Base-by-base conservation (phyloP, 2,888 invertebrate genomes). In the Protonemura montana region DNA sequence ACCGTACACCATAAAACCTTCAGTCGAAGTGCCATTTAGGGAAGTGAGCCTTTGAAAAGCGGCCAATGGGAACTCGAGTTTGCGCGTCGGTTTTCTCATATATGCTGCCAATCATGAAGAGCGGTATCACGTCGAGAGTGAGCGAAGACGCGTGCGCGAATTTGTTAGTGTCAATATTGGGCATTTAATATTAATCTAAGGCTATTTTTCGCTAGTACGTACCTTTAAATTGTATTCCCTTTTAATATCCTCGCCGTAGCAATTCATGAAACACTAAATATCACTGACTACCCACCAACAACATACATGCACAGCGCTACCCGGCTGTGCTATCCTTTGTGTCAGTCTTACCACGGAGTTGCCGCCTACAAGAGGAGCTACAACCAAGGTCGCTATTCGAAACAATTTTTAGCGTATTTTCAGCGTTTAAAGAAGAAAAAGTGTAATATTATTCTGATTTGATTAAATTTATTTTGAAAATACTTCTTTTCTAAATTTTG, bases 21-120 rank as follows among this genome's bases (percentile, higher is more conserved):
- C 88, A 88, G 88, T 87, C 88, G 88, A 89, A 89, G 89, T 89
- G 89, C 89, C 89, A 89, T 89, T 89, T 88, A 89, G 89, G 88
- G 89, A 88, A 89, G 89, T 88, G 88, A 88, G 89, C 88, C 89
- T 89, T 89, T 89, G 87, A 88, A 87, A 88, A 88, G 87, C 88
- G 87, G 87, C 89, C 89, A 89, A 89, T 89, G 88, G 87, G 88
- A 88, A 87, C 35, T 76, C 88, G 88, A 88, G 89, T 88, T 89
- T 88, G 88, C 88, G 88, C 89, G 89, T 89, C 89, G 87, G 88
- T 89, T 88, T 89, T 87, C 88, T 87, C 84, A 84, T 78, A 78
- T 87, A 85, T 86, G 88, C 89, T 88, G 88, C 88, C 88, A 88
- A 87, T 89, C 89, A 89, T 87, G 88, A 87, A 86, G 87, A 86